phyloP scores from a whole-genome alignment of 2,888 invertebrate genomes.

The Spicauda simplicius region DNA sequence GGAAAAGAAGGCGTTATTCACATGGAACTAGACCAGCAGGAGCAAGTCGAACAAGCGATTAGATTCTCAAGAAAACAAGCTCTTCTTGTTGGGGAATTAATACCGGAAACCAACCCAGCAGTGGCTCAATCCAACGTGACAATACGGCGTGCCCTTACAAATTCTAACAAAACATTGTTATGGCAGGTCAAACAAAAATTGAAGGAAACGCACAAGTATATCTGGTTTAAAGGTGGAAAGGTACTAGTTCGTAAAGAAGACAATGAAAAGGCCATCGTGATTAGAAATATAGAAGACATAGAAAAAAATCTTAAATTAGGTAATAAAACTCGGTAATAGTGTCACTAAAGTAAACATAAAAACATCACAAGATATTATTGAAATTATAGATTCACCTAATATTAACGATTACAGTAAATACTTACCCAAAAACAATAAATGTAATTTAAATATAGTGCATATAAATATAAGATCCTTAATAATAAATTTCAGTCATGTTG shows the following conservation, averaged over 20 bases:
- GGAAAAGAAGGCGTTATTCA: slow-evolving; percentile 14
- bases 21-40: neutral
- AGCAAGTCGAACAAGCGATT: slow-evolving; percentile 12
- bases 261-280: slow-evolving; percentile 22
- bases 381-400: too few species aligned
- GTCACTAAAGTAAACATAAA: too few species aligned
- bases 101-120: too few species aligned
- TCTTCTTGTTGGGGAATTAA: too few species aligned
- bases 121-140: neutral
- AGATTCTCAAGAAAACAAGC: neutral
- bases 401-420: too few species aligned
- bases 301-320: neutral
- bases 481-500: neutral
- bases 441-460: slow-evolving; percentile 8
- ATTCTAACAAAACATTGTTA: slow-evolving; percentile 22
- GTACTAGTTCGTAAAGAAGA: slow-evolving; percentile 17
- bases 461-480: slow-evolving; percentile 12
- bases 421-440: too few species aligned
- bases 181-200: slow-evolving; percentile 34
- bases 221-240: slow-evolving; percentile 34
- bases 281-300: slow-evolving; percentile 10
- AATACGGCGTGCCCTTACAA: slow-evolving; percentile 24
- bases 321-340: too few species aligned
- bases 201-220: slow-evolving; percentile 27
- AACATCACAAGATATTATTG: too few species aligned